These are phyloP conservation scores for Philaethria dido DNA, from an alignment of 2,888 invertebrate genomes.

Conservation along the genomic window DNA sequence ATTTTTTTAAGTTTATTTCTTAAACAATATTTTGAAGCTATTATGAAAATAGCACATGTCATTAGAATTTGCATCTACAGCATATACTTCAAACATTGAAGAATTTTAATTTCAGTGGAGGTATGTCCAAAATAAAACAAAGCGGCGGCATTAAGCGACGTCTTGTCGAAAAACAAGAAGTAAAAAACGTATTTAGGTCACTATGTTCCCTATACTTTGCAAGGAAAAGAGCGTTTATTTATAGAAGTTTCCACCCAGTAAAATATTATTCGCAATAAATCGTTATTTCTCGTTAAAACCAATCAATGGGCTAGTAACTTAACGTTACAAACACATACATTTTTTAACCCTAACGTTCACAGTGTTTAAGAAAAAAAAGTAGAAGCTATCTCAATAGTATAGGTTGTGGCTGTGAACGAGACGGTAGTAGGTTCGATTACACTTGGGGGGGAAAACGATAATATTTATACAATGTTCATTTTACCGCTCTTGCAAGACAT, in stretches of 20 bases:
- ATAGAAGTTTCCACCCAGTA: neutral
- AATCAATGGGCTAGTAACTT: neutral
- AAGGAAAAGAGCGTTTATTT: constrained; percentile 3
- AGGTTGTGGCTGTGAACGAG: no score
- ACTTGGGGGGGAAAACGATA: no score
- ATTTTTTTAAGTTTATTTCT: neutral
- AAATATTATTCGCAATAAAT: neutral
- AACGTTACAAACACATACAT: neutral
- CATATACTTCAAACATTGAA: constrained; percentile 1
- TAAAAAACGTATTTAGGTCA: constrained; percentile 13
- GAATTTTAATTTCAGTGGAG: constrained; percentile 14
- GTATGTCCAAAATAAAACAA: constrained; percentile 15
- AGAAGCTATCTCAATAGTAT: no score
- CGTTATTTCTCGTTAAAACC: neutral
- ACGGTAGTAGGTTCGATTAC: no score
- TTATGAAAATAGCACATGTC: neutral
- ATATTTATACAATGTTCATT: no score
- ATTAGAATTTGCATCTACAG: neutral
- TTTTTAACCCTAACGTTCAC: no score
- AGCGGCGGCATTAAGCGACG: constrained; percentile 10
- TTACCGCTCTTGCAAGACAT: no score
- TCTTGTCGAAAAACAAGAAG: constrained; percentile 3
- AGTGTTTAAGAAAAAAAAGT: no score
- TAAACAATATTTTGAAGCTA: neutral
- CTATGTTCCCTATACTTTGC: constrained; percentile 7